phyloP scores from a whole-genome alignment of 2,888 invertebrate genomes.

The Lithophane ornitopus region DNA sequence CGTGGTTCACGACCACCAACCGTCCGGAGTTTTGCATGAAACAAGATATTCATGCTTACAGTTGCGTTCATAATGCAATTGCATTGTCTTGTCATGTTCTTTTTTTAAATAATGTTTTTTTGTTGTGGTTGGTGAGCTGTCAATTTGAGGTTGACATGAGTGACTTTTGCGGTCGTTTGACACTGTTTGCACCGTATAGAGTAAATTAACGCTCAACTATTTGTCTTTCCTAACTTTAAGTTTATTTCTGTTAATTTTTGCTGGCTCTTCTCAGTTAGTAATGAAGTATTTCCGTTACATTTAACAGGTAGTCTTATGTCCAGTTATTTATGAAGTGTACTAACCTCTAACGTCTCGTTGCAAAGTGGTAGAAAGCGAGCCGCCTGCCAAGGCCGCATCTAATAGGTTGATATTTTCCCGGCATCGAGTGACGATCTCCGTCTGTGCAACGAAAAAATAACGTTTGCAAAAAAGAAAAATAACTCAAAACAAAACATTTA shows the following conservation, averaged over 20 bases:
- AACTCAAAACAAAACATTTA: conserved; percentile 54
- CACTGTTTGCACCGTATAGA: conserved; percentile 1
- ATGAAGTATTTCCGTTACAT: conserved; percentile 18
- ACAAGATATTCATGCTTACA: conserved; percentile 77
- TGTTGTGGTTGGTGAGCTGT: conserved; percentile 47
- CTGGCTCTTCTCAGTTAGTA: background rate
- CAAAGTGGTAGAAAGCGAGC: conserved; percentile 88
- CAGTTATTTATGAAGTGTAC: conserved; percentile 68
- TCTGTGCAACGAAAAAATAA: conserved; percentile 90
- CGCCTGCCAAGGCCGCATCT: conserved; percentile 92
- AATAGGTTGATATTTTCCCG: conserved; percentile 96
- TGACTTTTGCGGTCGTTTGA: conserved; percentile 28
- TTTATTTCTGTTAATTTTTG: background rate
- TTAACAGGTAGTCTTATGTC: conserved; percentile 15
- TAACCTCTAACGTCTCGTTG: conserved; percentile 92
- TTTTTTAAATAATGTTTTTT: conserved; percentile 30
- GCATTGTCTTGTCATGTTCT: conserved; percentile 66
- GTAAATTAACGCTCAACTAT: background rate
- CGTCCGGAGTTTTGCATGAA: conserved; percentile 83
- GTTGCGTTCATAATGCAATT: conserved; percentile 74
- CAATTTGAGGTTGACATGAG: conserved; percentile 33
- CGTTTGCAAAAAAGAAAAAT: conserved; percentile 65
- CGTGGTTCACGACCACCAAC: conserved; percentile 71
- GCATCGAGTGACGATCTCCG: conserved; percentile 96
- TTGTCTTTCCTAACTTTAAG: background rate